Base-by-base conservation (phyloP, 2,113 vertebrate genomes). In the Campylomormyrus tamandua region DNA sequence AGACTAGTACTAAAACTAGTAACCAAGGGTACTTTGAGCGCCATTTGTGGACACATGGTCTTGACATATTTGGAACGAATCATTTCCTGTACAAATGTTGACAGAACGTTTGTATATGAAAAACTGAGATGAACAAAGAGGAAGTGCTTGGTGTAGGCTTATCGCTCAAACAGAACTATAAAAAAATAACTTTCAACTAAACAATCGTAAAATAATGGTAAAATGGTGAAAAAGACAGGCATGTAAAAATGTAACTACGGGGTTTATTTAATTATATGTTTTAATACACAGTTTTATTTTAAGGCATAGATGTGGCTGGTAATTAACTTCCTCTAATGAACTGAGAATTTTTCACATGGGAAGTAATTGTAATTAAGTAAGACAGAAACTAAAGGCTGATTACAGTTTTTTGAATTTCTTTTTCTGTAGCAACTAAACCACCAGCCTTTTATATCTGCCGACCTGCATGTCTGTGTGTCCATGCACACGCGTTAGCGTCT, bases 141-240 rank as follows among this genome's bases (percentile, higher is more conserved):
- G 80, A 50, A 62, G 39, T 70, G 19, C 6, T 11, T 0, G 45
- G 39, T 70, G 19, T 6, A 31, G 15, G 83, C 46, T 58, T 87
- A 13, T 21, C 5, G 35, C 0, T 87, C 31, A 77, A 15, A 19
- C 27, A 58, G 39, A 88, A n/a, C 7, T 15, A 19, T 8, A 24
- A 87, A 35, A 91, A 56, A 70, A 89, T 35, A 90, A 27, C 88
- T 42, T 48, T 91, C 83, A 90, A 92, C 91, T 90, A 66, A 66
- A 66, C 62, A 13, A 31, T 70, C 10, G n/a, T 31, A 70, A 70
- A 70, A 70, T 31, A 70, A 31, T 31, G 62, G n/a, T 31, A 27
- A 11, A 13, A 31, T 70, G 62, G 10, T 27, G n/a, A 27, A 66
- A 66, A 66, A 66, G 62, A 11, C n/a, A 66, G 62, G 7, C n/a